Conservation (phyloP, 1,140 invertebrate genomes). For the Procambarus clarkii region DNA sequence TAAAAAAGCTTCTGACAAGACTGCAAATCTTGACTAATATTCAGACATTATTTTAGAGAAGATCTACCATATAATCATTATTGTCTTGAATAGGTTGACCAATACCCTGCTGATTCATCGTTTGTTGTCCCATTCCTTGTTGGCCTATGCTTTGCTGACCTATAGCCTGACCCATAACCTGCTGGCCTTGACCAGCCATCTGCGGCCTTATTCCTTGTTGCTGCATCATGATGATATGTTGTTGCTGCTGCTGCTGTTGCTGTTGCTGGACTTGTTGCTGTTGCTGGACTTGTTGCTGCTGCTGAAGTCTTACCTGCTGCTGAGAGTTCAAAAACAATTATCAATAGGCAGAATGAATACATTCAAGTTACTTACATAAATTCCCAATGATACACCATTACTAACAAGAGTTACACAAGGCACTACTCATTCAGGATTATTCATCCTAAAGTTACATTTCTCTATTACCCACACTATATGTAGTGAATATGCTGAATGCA, state of each 20-base stretch:
- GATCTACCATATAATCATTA: slow-evolving; percentile 44
- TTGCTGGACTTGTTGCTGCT: slow-evolving; percentile 31
- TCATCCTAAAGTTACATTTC: no score
- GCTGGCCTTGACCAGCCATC: slow-evolving; percentile 43
- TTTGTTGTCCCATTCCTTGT: slow-evolving; percentile 45
- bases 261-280: slow-evolving; percentile 35
- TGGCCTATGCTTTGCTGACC: slow-evolving; percentile 50
- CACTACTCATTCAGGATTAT: no score
- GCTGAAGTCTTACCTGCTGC: slow-evolving; percentile 54
- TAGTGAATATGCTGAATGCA: no score
- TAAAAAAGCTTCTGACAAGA: no score
- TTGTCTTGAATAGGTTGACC: slow-evolving; percentile 49
- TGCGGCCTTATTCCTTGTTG: slow-evolving; percentile 58
- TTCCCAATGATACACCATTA: no score
- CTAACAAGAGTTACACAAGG: no score
- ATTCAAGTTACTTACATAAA: no score
- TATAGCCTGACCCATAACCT: slow-evolving; percentile 55
- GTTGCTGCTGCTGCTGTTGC: slow-evolving; percentile 54
- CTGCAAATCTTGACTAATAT: neutral
- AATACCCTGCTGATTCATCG: slow-evolving; percentile 55
- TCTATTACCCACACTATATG: no score
- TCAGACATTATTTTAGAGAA: slow-evolving; percentile 15
- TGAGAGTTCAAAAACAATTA: neutral
- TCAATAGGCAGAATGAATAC: neutral
- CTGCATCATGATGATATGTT: slow-evolving; percentile 57